phyloP scores from a whole-genome alignment of 2,113 vertebrate genomes.

The Mustela lutreola region DNA sequence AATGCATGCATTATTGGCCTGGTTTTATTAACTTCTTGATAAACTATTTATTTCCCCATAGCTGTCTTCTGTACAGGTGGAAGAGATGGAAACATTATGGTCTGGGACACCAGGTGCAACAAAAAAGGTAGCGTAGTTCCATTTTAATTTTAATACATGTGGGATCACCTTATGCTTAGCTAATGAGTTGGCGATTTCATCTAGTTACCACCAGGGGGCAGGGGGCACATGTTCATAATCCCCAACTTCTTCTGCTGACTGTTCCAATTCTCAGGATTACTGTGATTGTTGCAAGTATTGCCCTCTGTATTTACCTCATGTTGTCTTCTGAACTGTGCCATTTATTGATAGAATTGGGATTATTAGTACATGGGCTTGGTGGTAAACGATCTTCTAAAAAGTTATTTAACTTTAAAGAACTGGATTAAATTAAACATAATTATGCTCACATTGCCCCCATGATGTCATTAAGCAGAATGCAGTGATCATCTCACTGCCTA shows the following conservation, averaged over 20 bases:
- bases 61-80: slow-evolving; percentile 98
- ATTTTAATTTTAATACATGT: background rate
- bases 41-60: slow-evolving; percentile 79
- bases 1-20: background rate
- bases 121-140: slow-evolving; percentile 94
- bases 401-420: slow-evolving; percentile 20
- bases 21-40: slow-evolving; percentile 57
- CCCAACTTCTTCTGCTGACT: background rate
- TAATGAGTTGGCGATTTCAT: slow-evolving; percentile 44
- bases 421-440: slow-evolving; percentile 53
- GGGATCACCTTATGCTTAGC: background rate
- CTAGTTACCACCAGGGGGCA: slow-evolving; percentile 63
- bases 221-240: slow-evolving; percentile 49
- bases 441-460: background rate
- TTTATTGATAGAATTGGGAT: slow-evolving; percentile 20
- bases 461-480: slow-evolving; percentile 12
- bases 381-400: slow-evolving; percentile 11
- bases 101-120: slow-evolving; percentile 98
- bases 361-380: slow-evolving; percentile 18
- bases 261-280: background rate
- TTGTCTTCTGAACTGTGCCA: slow-evolving; percentile 18
- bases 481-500: background rate
- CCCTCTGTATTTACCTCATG: background rate
- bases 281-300: background rate
- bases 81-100: slow-evolving; percentile 98